phyloP scores from a whole-genome alignment of 2,113 vertebrate genomes.

The Proteles cristata region DNA sequence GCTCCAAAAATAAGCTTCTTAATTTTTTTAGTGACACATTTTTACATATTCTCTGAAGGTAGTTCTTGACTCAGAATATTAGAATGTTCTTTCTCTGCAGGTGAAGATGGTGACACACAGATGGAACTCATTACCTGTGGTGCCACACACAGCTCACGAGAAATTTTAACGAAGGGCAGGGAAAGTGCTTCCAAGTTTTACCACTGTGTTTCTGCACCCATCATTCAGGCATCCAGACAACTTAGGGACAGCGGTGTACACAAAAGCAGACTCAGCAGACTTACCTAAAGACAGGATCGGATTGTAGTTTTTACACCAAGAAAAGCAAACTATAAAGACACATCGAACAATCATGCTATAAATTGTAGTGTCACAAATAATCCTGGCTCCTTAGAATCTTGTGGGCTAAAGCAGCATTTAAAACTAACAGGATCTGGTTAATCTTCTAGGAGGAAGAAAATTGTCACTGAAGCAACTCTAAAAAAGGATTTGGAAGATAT shows the following conservation, averaged over 20 bases:
- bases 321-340: slow-evolving; percentile 56
- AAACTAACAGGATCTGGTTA: not conserved
- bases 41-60: slow-evolving; percentile 64
- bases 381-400: not conserved
- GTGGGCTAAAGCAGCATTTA: not conserved
- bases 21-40: slow-evolving; percentile 74
- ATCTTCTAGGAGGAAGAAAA: not conserved
- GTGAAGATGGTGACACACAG: slow-evolving; percentile 70
- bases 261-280: slow-evolving; percentile 46
- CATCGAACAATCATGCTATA: not conserved
- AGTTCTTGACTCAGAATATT: slow-evolving; percentile 74
- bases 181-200: slow-evolving; percentile 61
- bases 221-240: not conserved
- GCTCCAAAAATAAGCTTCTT: slow-evolving; percentile 63
- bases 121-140: slow-evolving; percentile 75
- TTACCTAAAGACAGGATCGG: slow-evolving; percentile 7
- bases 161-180: slow-evolving; percentile 76
- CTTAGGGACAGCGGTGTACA: not conserved
- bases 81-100: slow-evolving; percentile 71
- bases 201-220: slow-evolving; percentile 59
- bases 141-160: slow-evolving; percentile 60
- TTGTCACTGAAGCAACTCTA: slow-evolving; percentile 23
- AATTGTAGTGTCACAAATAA: slow-evolving; percentile 26
- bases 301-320: not conserved
- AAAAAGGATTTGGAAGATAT: slow-evolving; percentile 41